Evolutionary conservation across 2,797 vertebrate species (phyloP).

Genomic region (Momotus momota): DNA sequence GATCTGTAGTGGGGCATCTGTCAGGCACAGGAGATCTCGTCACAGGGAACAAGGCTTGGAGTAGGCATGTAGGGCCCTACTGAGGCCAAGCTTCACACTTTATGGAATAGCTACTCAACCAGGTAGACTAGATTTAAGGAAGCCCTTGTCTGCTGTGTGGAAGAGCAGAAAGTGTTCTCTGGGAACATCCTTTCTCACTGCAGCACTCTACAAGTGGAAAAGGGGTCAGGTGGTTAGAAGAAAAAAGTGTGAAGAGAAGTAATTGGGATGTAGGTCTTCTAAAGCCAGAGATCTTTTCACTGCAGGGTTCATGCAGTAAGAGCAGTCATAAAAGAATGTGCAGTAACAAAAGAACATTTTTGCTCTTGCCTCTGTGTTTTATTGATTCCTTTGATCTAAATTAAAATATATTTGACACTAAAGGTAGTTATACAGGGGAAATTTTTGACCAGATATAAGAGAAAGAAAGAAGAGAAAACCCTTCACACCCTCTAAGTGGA

Average conservation of each 20-base stretch:
- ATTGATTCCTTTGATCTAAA: not conserved
- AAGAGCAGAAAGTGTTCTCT: not conserved
- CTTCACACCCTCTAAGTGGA: not conserved
- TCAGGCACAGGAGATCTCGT: no score
- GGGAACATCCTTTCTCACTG: not conserved
- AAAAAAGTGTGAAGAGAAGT: not conserved
- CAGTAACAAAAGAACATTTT: not conserved
- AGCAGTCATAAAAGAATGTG: not conserved
- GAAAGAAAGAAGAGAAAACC: not conserved
- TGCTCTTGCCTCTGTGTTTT: not conserved
- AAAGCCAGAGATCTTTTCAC: not conserved
- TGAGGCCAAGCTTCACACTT: not conserved
- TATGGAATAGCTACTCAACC: not conserved
- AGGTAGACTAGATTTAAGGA: not conserved
- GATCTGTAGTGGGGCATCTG: not conserved
- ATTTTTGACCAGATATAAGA: not conserved
- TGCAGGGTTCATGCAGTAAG: not conserved
- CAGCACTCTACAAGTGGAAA: not conserved
- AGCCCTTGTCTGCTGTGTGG: rapidly evolving
- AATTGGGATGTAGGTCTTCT: not conserved
- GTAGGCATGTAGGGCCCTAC: not conserved
- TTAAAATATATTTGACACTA: not conserved
- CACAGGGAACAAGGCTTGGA: not conserved
- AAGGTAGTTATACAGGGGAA: not conserved
- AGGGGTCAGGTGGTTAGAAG: not conserved